Evolutionary conservation across 1,140 invertebrate genomes (phyloP).

Genomic region (Leptinotarsa texana): DNA sequence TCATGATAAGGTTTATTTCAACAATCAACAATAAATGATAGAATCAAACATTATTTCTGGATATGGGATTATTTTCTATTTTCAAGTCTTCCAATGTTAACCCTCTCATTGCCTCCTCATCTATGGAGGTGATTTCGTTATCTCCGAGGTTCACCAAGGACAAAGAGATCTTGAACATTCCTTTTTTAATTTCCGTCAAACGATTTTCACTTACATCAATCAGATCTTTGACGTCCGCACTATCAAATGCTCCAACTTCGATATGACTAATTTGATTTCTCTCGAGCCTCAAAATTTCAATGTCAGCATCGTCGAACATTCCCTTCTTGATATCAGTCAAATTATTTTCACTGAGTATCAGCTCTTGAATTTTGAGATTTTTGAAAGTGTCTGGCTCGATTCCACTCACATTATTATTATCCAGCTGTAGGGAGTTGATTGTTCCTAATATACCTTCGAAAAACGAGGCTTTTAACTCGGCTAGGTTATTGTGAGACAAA

Average conservation of each 20-base stretch:
- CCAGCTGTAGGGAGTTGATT: background rate
- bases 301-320: background rate
- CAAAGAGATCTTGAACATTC: background rate
- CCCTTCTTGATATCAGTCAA: constrained; percentile 7
- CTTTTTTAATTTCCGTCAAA: background rate
- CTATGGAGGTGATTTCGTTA: constrained; percentile 8
- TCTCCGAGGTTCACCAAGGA: background rate
- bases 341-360: background rate
- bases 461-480: constrained; percentile 4
- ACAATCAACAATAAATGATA: too few relatives aligned
- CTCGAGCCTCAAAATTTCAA: background rate
- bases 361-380: background rate
- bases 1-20: too few relatives aligned
- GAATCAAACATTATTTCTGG: too few relatives aligned
- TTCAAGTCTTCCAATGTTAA: background rate
- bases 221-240: background rate
- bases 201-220: constrained; percentile 12
- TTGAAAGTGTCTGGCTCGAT: background rate
- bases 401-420: background rate
- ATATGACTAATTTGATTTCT: background rate
- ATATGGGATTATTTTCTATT: background rate
- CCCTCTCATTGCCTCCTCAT: background rate
- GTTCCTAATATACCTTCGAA: background rate
- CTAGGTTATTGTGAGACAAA: background rate
- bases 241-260: background rate